Evolutionary conservation across 2,113 vertebrate genomes (phyloP).

Genomic region (Corynorhinus townsendii): DNA sequence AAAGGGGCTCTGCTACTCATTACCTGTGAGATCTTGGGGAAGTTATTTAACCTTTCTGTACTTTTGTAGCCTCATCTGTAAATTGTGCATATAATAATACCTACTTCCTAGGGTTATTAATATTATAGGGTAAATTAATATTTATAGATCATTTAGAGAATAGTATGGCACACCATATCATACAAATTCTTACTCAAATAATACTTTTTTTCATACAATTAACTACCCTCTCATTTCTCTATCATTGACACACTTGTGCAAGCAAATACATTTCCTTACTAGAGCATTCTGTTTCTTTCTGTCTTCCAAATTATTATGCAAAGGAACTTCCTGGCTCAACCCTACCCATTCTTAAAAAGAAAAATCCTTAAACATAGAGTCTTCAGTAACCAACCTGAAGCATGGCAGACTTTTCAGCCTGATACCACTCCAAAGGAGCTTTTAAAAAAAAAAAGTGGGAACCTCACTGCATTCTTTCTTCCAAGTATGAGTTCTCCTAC

Average conservation of each 20-base stretch:
- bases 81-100: neutral
- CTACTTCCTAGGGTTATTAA: neutral
- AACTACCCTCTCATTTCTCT: slow-evolving; percentile 47
- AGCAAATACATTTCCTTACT: neutral
- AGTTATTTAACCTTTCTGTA: neutral
- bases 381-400: neutral
- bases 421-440: neutral
- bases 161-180: neutral
- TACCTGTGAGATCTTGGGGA: neutral
- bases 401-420: neutral
- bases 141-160: neutral
- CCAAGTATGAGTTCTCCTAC: neutral
- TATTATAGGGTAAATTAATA: neutral
- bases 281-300: neutral
- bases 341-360: neutral
- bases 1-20: neutral
- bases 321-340: neutral
- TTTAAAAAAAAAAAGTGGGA: neutral
- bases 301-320: neutral
- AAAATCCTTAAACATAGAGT: neutral
- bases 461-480: neutral
- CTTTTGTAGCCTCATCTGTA: neutral
- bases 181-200: neutral
- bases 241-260: slow-evolving; percentile 21
- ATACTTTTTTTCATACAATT: neutral